These are phyloP conservation scores for Megaleporinus macrocephalus DNA, from an alignment of 2,113 vertebrate species.

Conservation along the genomic window DNA sequence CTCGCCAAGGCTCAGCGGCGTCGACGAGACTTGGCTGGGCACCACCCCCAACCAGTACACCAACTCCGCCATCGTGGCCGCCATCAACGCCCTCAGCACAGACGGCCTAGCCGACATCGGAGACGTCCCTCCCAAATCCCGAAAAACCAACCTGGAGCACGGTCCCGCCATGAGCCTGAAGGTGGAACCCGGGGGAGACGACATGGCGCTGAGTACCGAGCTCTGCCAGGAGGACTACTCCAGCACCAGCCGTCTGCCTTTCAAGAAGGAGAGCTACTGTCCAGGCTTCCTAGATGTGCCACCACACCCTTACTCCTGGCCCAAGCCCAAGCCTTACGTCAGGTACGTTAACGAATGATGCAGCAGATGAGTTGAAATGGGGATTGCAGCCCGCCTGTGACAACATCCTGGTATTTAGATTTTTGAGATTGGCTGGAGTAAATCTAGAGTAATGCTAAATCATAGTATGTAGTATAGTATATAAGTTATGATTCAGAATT, in stretches of 20 bases:
- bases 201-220: constrained; percentile 79
- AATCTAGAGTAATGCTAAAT: too few species aligned
- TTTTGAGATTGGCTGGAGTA: too few species aligned
- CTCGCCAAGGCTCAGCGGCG: constrained; percentile 87
- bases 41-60: constrained; percentile 91
- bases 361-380: background rate
- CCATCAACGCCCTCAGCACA: constrained; percentile 96
- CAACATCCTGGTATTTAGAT: too few species aligned
- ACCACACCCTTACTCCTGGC: constrained; percentile 90
- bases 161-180: constrained; percentile 86
- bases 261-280: constrained; percentile 90
- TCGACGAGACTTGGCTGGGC: constrained; percentile 89
- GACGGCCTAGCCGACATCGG: constrained; percentile 89
- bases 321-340: constrained; percentile 91
- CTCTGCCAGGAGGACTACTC: constrained; percentile 86
- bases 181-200: constrained; percentile 86
- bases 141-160: constrained; percentile 88
- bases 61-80: constrained; percentile 93
- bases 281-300: constrained; percentile 94
- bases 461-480: too few species aligned
- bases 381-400: too few species aligned
- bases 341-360: constrained; percentile 78
- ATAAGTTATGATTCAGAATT: too few species aligned
- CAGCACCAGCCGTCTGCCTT: constrained; percentile 82
- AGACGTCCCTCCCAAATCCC: constrained; percentile 90